Conservation (phyloP, 2,888 invertebrate species). For the Mythimna lalbum region DNA sequence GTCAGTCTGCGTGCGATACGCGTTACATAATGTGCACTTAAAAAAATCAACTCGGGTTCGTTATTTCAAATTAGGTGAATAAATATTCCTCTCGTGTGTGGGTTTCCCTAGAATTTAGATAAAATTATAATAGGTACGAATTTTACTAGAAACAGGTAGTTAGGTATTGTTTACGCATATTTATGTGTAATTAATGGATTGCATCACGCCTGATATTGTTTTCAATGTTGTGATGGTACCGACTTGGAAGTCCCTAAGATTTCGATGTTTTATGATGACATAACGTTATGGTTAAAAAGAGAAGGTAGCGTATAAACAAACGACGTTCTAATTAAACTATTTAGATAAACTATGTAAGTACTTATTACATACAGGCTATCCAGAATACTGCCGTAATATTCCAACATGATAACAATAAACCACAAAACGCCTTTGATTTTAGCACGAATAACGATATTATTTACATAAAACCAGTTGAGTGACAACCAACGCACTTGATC, state of each 20-base stretch:
- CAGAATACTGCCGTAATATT: slow-evolving; percentile 7
- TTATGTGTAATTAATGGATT: background rate
- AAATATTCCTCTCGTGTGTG: slow-evolving; percentile 13
- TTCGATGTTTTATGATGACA: background rate
- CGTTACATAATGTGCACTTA: background rate
- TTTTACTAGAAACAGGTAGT: slow-evolving; percentile 7
- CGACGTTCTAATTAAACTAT: background rate
- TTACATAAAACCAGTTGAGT: slow-evolving; percentile 16
- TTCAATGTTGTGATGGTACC: background rate
- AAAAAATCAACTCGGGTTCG: slow-evolving; percentile 26
- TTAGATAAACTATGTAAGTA: background rate
- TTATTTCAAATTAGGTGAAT: slow-evolving; percentile 11
- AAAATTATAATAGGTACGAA: background rate
- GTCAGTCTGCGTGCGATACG: background rate
- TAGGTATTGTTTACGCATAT: slow-evolving; percentile 13
- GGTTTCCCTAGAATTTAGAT: slow-evolving; percentile 16
- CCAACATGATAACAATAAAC: slow-evolving; percentile 13
- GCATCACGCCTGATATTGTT: background rate
- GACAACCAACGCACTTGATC: slow-evolving; percentile 31
- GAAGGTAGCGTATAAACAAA: slow-evolving; percentile 8
- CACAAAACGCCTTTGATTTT: slow-evolving; percentile 5
- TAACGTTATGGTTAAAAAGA: slow-evolving; percentile 12
- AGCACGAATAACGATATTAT: slow-evolving; percentile 25
- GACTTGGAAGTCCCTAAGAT: background rate
- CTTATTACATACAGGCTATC: slow-evolving; percentile 22